These are phyloP conservation scores for Eulithis prunata DNA, from an alignment of 2,888 invertebrate species.

Conservation along the genomic window DNA sequence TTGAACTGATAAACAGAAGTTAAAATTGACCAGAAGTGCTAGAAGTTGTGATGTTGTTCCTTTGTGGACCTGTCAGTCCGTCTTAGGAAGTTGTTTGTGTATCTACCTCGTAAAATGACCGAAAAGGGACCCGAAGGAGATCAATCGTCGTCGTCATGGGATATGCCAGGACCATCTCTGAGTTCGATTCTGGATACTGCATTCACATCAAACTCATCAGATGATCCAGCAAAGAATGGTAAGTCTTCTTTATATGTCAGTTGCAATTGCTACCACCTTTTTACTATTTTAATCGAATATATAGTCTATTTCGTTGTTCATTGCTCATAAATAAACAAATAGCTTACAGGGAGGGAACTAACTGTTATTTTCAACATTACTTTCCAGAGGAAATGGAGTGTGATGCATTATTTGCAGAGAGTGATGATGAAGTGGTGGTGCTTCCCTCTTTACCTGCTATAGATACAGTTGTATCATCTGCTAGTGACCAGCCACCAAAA, in stretches of 20 bases:
- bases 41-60: conserved; percentile 33
- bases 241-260: conserved; percentile 27
- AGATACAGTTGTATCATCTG: conserved; percentile 50
- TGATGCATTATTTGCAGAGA: conserved; percentile 86
- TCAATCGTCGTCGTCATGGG: conserved; percentile 71
- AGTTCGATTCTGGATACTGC: conserved; percentile 87
- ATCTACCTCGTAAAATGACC: conserved; percentile 58
- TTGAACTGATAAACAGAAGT: background rate
- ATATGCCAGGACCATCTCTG: conserved; percentile 79
- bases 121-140: conserved; percentile 72
- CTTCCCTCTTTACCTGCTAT: conserved; percentile 55
- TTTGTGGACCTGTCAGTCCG: conserved; percentile 35
- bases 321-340: no score
- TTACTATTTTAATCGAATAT: background rate
- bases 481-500: conserved; percentile 55
- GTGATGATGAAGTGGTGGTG: conserved; percentile 85
- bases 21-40: conserved; percentile 5
- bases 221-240: conserved; percentile 72
- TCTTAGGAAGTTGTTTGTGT: conserved; percentile 24
- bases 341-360: no score
- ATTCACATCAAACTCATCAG: conserved; percentile 83
- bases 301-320: no score
- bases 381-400: conserved; percentile 85
- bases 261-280: background rate
- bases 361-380: no score